phyloP scores from a whole-genome alignment of 2,888 invertebrate genomes.

The Lordiphosa andalusiaca region DNA sequence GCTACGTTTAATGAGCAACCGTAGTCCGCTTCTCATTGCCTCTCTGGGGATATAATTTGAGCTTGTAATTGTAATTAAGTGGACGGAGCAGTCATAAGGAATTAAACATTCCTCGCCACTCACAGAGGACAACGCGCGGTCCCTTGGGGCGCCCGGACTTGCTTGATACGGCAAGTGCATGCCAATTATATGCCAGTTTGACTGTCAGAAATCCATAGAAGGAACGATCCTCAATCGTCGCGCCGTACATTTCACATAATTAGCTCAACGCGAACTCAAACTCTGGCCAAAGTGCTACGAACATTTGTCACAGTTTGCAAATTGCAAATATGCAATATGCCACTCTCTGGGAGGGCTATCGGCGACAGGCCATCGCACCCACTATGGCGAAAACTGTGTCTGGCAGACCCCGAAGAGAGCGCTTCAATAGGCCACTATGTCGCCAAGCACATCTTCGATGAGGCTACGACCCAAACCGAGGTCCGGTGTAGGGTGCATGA shows the following conservation, averaged over 20 bases:
- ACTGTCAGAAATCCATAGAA: slow-evolving; percentile 37
- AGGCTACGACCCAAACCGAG: slow-evolving; percentile 7
- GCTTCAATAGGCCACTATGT: slow-evolving; percentile 10
- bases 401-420: background rate
- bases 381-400: background rate
- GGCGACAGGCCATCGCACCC: slow-evolving; percentile 15
- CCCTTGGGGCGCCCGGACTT: slow-evolving; percentile 33
- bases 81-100: slow-evolving; percentile 30
- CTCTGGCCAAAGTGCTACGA: slow-evolving; percentile 4
- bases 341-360: slow-evolving; percentile 11
- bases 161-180: slow-evolving; percentile 40
- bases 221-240: slow-evolving; percentile 19
- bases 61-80: slow-evolving; percentile 38
- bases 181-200: slow-evolving; percentile 44
- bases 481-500: slow-evolving; percentile 7
- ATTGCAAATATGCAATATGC: slow-evolving; percentile 30
- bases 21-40: slow-evolving; percentile 13
- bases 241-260: slow-evolving; percentile 4
- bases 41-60: slow-evolving; percentile 38
- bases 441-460: slow-evolving; percentile 4
- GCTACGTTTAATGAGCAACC: slow-evolving; percentile 19
- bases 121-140: slow-evolving; percentile 22
- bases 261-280: slow-evolving; percentile 2
- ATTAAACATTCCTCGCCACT: slow-evolving; percentile 36
- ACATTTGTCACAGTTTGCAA: slow-evolving; percentile 37